Evolutionary conservation across 53 echinoderm and acorn worm species (phyloP).

Genomic region (Paracentrotus lividus): DNA sequence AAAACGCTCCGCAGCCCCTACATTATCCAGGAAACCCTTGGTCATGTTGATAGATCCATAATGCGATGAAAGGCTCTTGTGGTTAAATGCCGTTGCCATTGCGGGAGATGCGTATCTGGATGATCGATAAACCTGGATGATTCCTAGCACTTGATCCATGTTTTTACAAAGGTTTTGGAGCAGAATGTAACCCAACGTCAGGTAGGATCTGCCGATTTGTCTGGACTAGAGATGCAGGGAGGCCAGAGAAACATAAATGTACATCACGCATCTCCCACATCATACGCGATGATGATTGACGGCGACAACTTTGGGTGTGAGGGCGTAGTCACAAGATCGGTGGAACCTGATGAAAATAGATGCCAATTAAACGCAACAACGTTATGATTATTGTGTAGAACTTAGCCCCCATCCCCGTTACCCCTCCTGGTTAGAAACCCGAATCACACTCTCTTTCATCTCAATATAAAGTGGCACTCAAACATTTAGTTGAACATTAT

Average conservation of each 20-base stretch:
- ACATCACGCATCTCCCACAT: neutral
- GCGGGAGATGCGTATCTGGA: slow-evolving; percentile 10
- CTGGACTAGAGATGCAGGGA: neutral
- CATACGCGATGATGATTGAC: neutral
- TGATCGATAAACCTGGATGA: slow-evolving; percentile 33
- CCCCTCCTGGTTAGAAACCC: too few species aligned
- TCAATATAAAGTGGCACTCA: neutral
- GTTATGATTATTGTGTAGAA: neutral
- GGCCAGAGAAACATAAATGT: too few species aligned
- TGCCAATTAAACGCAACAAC: neutral
- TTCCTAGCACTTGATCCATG: neutral
- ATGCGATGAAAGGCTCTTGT: neutral
- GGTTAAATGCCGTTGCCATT: neutral
- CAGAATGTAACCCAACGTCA: neutral
- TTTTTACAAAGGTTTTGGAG: neutral
- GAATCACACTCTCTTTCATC: too few species aligned
- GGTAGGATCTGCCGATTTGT: neutral
- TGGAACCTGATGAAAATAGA: too few species aligned
- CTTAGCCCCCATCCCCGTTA: too few species aligned
- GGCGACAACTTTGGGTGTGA: neutral
- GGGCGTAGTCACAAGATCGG: too few species aligned
- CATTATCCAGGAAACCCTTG: too few species aligned
- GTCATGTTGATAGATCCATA: too few species aligned
- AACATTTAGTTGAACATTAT: neutral
- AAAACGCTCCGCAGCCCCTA: too few species aligned